phyloP scores from a whole-genome alignment of 2,113 vertebrate genomes.

The cattle (Bos taurus) region ARS-UCD2.0 NC_037345.1:21178501-21179000 shows the following conservation, averaged over 20 bases:
- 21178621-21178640: neutral
- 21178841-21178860: no score
- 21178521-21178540: neutral
- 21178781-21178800: neutral
- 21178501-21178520: neutral
- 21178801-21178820: neutral
- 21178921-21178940: neutral
- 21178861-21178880: neutral
- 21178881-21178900: neutral
- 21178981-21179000: neutral
- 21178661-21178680: neutral
- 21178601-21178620: neutral
- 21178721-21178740: neutral
- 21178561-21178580: neutral
- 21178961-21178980: neutral
- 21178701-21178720: neutral
- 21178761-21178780: neutral
- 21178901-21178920: neutral
- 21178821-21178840: neutral
- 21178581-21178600: neutral
- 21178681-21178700: neutral
- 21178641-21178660: rapidly evolving
- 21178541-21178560: neutral
- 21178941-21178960: neutral
- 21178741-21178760: neutral